phyloP scores from a whole-genome alignment of 2,888 invertebrate species.

The Eristalis intricaria region DNA sequence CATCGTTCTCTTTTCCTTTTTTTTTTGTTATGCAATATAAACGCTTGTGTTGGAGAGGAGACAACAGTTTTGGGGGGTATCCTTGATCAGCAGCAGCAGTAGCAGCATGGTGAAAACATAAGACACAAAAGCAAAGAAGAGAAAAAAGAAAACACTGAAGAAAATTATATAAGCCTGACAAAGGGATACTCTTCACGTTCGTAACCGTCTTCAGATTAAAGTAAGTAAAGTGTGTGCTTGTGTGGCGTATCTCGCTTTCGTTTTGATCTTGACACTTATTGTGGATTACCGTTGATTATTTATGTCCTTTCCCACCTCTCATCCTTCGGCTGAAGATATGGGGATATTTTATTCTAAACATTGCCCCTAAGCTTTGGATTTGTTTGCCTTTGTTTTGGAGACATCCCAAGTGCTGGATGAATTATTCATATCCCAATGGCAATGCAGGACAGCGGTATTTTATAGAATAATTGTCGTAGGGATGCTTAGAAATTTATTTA shows the following conservation, averaged over 20 bases:
- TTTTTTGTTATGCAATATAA: slow-evolving; percentile 42
- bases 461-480: neutral
- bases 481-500: neutral
- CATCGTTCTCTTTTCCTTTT: slow-evolving; percentile 8
- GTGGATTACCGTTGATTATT: slow-evolving; percentile 25
- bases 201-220: slow-evolving; percentile 13
- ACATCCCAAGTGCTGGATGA: slow-evolving; percentile 25
- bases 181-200: slow-evolving; percentile 28
- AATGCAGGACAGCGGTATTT: neutral
- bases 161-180: slow-evolving; percentile 39
- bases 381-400: neutral
- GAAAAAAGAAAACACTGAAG: slow-evolving; percentile 8
- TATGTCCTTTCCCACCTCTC: slow-evolving; percentile 18
- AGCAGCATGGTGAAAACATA: neutral
- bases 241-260: slow-evolving; percentile 6
- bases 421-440: slow-evolving; percentile 33
- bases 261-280: slow-evolving; percentile 31
- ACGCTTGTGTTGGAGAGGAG: slow-evolving; percentile 7
- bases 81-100: neutral
- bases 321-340: neutral
- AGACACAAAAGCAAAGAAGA: neutral
- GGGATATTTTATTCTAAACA: slow-evolving; percentile 9
- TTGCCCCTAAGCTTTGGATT: slow-evolving; percentile 11
- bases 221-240: slow-evolving; percentile 38
- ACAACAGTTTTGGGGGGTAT: slow-evolving; percentile 3